Percentiles rank a stretch among this genome's conserved stretches.
phyloP scores from a whole-genome alignment of 2,113 vertebrate genomes.

The Hippocampus barbouri region DNA sequence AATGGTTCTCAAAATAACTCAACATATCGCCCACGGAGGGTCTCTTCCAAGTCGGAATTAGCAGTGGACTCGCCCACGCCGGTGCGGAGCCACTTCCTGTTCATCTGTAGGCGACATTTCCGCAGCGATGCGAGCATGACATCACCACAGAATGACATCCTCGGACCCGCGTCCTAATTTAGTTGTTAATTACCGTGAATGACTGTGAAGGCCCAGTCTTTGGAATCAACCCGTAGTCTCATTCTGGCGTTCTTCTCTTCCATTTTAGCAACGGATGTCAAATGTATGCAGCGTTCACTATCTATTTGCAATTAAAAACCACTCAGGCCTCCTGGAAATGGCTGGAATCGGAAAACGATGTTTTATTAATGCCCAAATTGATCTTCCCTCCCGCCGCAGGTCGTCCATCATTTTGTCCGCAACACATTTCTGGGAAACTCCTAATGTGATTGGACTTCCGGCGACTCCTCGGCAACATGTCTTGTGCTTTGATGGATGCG shows the following conservation, averaged over 20 bases:
- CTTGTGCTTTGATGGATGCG: background rate
- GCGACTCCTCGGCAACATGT: constrained; percentile 5
- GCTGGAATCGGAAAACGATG: constrained; percentile 36
- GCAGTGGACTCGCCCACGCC: constrained; percentile 21
- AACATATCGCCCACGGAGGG: constrained; percentile 13
- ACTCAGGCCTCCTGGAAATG: constrained; percentile 18
- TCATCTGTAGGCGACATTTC: background rate
- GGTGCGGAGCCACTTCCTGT: constrained; percentile 13
- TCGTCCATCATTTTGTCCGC: constrained; percentile 13
- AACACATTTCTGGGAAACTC: constrained; percentile 20
- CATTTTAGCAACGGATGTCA: background rate
- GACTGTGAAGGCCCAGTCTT: background rate
- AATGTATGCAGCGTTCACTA: background rate
- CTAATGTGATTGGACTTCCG: constrained; percentile 8
- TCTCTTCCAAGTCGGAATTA: constrained; percentile 12
- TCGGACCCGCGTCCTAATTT: background rate
- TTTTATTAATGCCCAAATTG: constrained; percentile 42
- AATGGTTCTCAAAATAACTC: constrained; percentile 28
- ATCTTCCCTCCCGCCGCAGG: constrained; percentile 15
- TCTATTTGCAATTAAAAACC: constrained; percentile 40
- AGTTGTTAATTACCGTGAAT: background rate
- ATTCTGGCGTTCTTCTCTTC: background rate
- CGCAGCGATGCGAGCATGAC: background rate
- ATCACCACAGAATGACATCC: background rate
- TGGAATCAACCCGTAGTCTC: background rate